Evolutionary conservation across 2,888 invertebrate species (phyloP), one percentile per base, ranked within the genome.

Genomic region (Xestia rhomboidea): DNA sequence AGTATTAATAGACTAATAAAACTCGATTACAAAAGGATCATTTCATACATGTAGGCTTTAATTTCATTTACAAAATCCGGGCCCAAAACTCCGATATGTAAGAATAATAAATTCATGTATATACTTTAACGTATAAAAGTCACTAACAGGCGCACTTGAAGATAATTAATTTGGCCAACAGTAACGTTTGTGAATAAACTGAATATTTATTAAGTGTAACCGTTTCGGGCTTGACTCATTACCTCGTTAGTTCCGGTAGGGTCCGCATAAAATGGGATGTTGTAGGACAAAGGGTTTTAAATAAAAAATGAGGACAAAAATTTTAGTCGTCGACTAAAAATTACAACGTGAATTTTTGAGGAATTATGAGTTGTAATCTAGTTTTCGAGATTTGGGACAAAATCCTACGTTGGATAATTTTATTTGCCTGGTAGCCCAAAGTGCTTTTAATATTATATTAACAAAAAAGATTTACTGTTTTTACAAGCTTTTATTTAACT

Each of bases 161-260:
- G 44, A 62, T 83, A 87, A 85, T 81, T 79, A 83, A 87, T 87
- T 77, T 69, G 41, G 54, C 63, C 38, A 67, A 46, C 62, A 79
- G 73, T 68, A 74, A 57, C 73, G 67, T 81, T 86, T 79, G 79
- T 79, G 73, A 81, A 75, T 71, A 78, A 75, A 78, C 66, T 83
- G 79, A 85, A 87, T 78, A 87, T 87, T 87, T 85, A 87, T 83
- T 85, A 79, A 85, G 70, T 81, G 83, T 75, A 78, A 75, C 81
- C 79, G 69, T 83, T 86, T 77, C 60, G 68, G 81, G 77, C 76
- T 85, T 81, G 79, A 81, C 76, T 85, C 76, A 70, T 85, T 87
- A 81, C 54, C 70, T 83, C 74, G 77, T 87, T 85, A 81, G 81
- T 60, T 70, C 66, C 34, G 21, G 41, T 75, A 73, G 79, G 73